Evolutionary conservation across 2,797 vertebrate species (phyloP).

Genomic region (Channallabes apus): DNA sequence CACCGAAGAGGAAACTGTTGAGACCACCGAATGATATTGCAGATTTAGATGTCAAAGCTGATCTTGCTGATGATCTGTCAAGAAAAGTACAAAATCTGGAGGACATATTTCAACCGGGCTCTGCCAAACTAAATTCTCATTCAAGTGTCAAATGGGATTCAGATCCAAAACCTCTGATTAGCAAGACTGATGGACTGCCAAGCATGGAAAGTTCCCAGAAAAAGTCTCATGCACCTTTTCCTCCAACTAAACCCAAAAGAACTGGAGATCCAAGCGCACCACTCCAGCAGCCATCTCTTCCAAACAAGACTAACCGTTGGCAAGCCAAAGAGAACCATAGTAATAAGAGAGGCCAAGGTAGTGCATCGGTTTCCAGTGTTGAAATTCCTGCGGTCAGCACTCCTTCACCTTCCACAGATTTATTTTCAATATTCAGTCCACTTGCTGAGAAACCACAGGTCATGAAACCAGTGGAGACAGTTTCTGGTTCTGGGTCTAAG

Average conservation of each 20-base stretch:
- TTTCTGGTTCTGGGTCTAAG: constrained; percentile 65
- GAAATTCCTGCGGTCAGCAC: neutral
- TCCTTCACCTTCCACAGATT: neutral
- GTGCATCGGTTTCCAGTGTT: neutral
- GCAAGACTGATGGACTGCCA: neutral
- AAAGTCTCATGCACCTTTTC: constrained; percentile 61
- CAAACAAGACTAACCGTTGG: neutral
- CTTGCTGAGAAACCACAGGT: constrained; percentile 3
- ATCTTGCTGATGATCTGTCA: neutral
- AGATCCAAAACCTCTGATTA: neutral
- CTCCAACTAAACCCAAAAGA: constrained; percentile 55
- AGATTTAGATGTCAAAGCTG: neutral
- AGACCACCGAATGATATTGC: neutral
- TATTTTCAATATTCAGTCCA: neutral
- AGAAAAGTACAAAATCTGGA: neutral
- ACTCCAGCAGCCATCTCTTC: constrained; percentile 5
- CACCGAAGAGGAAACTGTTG: neutral
- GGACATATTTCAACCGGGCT: neutral
- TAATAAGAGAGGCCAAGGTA: neutral
- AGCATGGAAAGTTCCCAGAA: constrained; percentile 57
- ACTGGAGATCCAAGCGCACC: constrained; percentile 2
- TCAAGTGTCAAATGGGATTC: neutral
- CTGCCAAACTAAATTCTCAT: neutral
- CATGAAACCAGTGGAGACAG: constrained; percentile 50
- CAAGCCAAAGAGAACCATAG: neutral